Base-by-base conservation (phyloP, 2,888 invertebrate species). In the Vesta saturnalis region DNA sequence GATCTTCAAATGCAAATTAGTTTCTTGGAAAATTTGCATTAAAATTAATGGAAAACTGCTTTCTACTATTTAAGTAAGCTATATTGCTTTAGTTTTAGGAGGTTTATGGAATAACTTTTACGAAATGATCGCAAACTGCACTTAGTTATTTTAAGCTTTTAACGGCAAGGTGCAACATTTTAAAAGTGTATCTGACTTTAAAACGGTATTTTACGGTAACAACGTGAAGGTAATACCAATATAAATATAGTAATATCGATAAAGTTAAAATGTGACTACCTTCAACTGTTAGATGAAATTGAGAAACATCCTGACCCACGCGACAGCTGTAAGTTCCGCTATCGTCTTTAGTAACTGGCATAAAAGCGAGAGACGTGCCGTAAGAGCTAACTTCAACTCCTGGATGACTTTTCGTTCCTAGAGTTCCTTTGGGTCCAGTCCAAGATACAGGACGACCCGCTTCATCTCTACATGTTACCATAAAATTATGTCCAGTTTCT, bases 261-360 rank as follows among this genome's bases (percentile, higher is more conserved):
- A 15, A 57, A 23, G 12, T 8, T 10, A 56, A 47, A 64, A 47
- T 59, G 6, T n/a, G 22, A 43, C 21, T 75, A 81, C 81, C 76
- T 76, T 77, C 76, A 5, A 81, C 78, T 10, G 64, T 74, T 39
- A 81, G 75, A 18, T 74, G 69, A 64, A 80, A 80, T 14, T 70
- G 63, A 18, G 74, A 76, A 19, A 70, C 69, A 3, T 79, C 80
- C 78, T 87, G 86, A 74, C 83, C 85, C 66, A 87, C 88, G 71
- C 85, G 84, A 80, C 89, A 89, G 70, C 85, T 85, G 81, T 89
- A 89, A 74, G 85, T 86, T 69, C 89, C 89, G 69, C 85, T 84
- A 79, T 89, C 88, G 65, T 86, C 85, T 70, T 85, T 82, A 35
- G 85, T 85, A 67, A 88, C 86, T 74, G 85, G 85, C 77, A 84